Evolutionary conservation across 2,888 invertebrate species (phyloP).

Genomic region (Masnerella sp.): DNA sequence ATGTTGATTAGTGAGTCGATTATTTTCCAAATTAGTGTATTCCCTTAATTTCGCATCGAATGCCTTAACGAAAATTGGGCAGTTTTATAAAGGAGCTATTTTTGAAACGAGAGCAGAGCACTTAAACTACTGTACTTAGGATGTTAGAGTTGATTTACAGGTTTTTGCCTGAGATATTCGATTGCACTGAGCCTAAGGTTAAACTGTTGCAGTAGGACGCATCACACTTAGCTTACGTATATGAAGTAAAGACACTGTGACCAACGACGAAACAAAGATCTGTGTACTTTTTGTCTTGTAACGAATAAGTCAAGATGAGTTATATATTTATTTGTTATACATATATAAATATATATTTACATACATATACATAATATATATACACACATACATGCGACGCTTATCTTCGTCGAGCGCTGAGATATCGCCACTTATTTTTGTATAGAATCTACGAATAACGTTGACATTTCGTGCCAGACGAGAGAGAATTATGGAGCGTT

Average conservation of each 20-base stretch:
- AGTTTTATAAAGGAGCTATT: conserved; percentile 56
- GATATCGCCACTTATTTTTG: conserved; percentile 75
- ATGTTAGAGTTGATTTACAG: conserved; percentile 37
- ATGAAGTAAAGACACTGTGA: conserved; percentile 32
- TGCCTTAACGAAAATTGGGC: conserved; percentile 47
- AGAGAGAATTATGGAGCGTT: conserved; percentile 62
- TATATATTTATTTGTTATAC: conserved; percentile 24
- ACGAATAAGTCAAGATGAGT: conserved; percentile 30
- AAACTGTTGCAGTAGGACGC: conserved; percentile 38
- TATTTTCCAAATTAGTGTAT: too few relatives aligned
- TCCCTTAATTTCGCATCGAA: too few relatives aligned
- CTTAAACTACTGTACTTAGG: conserved; percentile 26
- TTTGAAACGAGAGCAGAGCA: conserved; percentile 32
- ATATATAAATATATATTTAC: too few relatives aligned
- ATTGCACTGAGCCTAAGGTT: conserved; percentile 43
- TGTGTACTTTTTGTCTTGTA: conserved; percentile 37
- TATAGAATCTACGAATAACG: conserved; percentile 73
- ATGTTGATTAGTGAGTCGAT: too few relatives aligned
- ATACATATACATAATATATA: conserved; percentile 4
- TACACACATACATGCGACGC: conserved; percentile 35
- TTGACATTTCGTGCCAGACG: conserved; percentile 74
- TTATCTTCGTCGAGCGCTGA: conserved; percentile 66
- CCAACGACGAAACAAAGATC: conserved; percentile 36
- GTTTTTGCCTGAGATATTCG: conserved; percentile 38
- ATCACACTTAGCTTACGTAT: conserved; percentile 32